Conservation (phyloP, 1,140 invertebrate species). For the Drosophila serrata region DNA sequence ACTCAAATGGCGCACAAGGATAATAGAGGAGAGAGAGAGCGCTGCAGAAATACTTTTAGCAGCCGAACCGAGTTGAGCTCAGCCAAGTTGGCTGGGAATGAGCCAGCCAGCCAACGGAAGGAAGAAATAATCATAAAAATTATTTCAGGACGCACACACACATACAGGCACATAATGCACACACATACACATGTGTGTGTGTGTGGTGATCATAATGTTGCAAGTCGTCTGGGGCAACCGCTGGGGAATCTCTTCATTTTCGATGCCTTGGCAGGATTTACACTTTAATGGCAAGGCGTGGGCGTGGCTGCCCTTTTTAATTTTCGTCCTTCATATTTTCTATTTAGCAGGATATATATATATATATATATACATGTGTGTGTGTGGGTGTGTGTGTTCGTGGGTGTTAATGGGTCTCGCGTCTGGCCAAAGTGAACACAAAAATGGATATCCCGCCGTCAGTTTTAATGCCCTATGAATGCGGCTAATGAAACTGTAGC, state of each 20-base stretch:
- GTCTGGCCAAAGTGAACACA: slow-evolving; percentile 33
- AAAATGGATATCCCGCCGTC: slow-evolving; percentile 75
- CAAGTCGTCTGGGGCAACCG: slow-evolving; percentile 55
- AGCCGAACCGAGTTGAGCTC: slow-evolving; percentile 31
- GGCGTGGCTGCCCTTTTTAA: slow-evolving; percentile 68
- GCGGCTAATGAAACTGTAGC: slow-evolving; percentile 70
- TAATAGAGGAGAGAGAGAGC: slow-evolving; percentile 62
- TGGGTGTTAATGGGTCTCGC: slow-evolving; percentile 47
- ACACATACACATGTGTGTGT: slow-evolving; percentile 13
- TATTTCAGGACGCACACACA: slow-evolving; percentile 66
- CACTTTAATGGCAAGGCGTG: slow-evolving; percentile 65
- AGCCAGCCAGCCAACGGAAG: slow-evolving; percentile 59
- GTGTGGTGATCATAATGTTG: slow-evolving; percentile 77
- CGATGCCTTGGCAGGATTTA: slow-evolving; percentile 67
- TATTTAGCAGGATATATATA: slow-evolving; percentile 51
- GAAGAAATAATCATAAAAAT: slow-evolving; percentile 84
- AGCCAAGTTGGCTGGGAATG: slow-evolving; percentile 44
- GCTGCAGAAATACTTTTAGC: slow-evolving; percentile 70
- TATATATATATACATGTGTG: not conserved
- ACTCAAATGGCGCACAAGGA: slow-evolving; percentile 63
- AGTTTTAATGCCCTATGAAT: slow-evolving; percentile 67
- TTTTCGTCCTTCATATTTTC: slow-evolving; percentile 78
- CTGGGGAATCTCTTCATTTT: slow-evolving; percentile 73
- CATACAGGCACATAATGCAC: slow-evolving; percentile 18
- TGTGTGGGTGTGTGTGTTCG: slow-evolving; percentile 8